Evolutionary conservation across 2,888 invertebrate genomes (phyloP).

Genomic region (Omphaloscelis lunosa): DNA sequence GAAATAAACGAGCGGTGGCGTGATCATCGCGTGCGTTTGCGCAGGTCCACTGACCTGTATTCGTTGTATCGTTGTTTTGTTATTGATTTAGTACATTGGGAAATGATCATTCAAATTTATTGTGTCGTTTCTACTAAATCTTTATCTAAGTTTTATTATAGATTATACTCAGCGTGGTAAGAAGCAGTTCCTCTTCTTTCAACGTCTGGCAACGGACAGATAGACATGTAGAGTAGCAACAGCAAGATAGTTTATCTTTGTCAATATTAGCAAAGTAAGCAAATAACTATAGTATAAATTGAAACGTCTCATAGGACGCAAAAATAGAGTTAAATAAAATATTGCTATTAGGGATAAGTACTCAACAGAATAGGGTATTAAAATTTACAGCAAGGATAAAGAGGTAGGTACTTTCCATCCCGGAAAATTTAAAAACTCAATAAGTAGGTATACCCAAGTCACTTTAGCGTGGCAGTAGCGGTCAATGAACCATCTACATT

Average conservation of each 20-base stretch:
- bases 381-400: background rate
- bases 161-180: background rate
- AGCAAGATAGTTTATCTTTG: background rate
- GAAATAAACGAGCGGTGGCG: slow-evolving; percentile 82
- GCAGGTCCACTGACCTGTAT: slow-evolving; percentile 85
- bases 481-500: no score
- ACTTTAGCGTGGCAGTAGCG: no score
- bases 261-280: background rate
- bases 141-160: background rate
- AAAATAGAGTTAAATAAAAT: background rate
- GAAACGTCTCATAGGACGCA: background rate
- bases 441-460: no score
- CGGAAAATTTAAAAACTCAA: background rate
- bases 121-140: slow-evolving; percentile 5
- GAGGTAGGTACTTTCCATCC: background rate
- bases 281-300: background rate
- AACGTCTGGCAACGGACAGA: background rate
- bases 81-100: slow-evolving; percentile 33
- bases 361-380: background rate
- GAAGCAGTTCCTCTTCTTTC: background rate
- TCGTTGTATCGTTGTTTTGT: slow-evolving; percentile 60
- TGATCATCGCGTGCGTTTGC: slow-evolving; percentile 82
- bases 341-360: background rate
- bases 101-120: slow-evolving; percentile 52
- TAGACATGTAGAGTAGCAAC: background rate